Base-by-base conservation (phyloP, 2,797 vertebrate genomes). In the Artibeus lituratus region DNA sequence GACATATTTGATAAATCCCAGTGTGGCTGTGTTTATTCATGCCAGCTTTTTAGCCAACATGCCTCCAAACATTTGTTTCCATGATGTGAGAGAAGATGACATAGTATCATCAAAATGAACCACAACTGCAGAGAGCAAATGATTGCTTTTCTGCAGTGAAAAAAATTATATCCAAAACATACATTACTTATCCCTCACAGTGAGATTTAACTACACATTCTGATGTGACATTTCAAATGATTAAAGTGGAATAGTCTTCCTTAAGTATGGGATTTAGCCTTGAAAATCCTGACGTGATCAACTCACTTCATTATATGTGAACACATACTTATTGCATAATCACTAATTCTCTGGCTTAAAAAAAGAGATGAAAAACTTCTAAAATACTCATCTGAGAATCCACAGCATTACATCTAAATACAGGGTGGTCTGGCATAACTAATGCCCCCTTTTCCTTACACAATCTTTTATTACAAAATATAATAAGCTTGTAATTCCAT, bases 271-370 rank as follows among this genome's bases (percentile, higher is more conserved):
- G 96, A 96, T 96, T 97, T 97, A 90, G 77, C 10, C 55, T 59
- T 87, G 22, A 90, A 84, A 96, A 97, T 96, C 90, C 95, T 80
- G 35, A 42, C 26, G 10, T 1, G 65, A 59, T 84, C 1, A 96
- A 77, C 24, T 92, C 1, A 7, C 10, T 94, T 97, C 92, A 97
- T 98, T 97, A 88, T 42, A 92, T 67, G 87, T 80, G 91, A 96
- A 92, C 92, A 96, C 22, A 55, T 94, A 93, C 44, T 97, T 96
- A 95, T 5, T 91, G 62, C 18, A 74, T 97, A 97, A 97, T 96
- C 97, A 88, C 21, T 92, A 95, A 94, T 94, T 92, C 86, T 87
- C n/a, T 29, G 59, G 21, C 91, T 92, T 73, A 42, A 94, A 93
- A 87, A 91, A 32, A 53, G 6, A 95, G 96, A 80, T 82, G 32